Percentiles rank a stretch among this genome's conserved stretches.
Conservation (phyloP, 2,797 vertebrate genomes). For the Poeciliopsis gracilis region DNA sequence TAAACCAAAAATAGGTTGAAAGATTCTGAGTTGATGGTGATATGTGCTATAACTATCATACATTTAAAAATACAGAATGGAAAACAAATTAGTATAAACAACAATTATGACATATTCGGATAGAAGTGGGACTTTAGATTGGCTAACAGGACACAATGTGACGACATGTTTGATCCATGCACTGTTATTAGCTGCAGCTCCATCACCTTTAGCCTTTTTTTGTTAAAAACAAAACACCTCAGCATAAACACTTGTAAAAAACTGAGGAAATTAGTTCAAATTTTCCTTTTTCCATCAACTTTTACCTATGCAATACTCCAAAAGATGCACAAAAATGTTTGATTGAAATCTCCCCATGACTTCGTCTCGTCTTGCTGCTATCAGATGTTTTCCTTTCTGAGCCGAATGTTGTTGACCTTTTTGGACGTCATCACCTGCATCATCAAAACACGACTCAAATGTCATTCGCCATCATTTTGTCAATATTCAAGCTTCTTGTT, state of each 20-base stretch:
- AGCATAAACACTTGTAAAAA: too few relatives aligned
- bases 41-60: not conserved
- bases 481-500: not conserved
- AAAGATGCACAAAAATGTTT: too few relatives aligned
- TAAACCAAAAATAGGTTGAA: not conserved
- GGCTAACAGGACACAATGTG: too few relatives aligned
- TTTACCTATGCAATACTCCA: too few relatives aligned
- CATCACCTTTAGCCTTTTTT: too few relatives aligned
- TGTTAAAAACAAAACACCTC: too few relatives aligned
- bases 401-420: not conserved
- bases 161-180: not conserved
- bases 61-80: slow-evolving; percentile 6
- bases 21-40: not conserved
- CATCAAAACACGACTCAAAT: not conserved
- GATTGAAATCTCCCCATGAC: too few relatives aligned
- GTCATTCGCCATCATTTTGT: not conserved
- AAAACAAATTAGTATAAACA: too few relatives aligned
- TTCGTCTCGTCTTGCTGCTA: not conserved
- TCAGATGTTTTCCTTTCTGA: not conserved
- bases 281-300: too few relatives aligned
- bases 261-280: too few relatives aligned
- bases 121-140: too few relatives aligned
- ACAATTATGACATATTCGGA: too few relatives aligned
- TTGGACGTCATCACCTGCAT: not conserved
- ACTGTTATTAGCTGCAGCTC: not conserved